Percentiles rank a stretch among this genome's conserved stretches.
phyloP scores from a whole-genome alignment of 1,140 invertebrate genomes.

The Drosophila eugracilis region DNA sequence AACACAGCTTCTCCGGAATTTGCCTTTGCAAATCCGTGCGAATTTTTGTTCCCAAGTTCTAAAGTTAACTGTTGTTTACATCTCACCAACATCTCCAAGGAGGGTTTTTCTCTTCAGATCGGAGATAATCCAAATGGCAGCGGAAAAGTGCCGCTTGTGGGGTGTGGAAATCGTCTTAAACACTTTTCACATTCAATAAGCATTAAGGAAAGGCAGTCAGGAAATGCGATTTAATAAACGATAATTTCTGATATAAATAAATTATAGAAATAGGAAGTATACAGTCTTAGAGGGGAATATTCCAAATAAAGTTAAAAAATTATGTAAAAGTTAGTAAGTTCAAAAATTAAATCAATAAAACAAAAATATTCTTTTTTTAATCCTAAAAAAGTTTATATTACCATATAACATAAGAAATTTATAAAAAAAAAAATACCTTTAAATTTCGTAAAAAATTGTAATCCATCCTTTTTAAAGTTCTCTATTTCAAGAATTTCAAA shows the following conservation, averaged over 20 bases:
- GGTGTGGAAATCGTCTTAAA: constrained; percentile 20
- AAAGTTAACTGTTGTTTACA: constrained; percentile 73
- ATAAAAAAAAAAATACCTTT: background rate
- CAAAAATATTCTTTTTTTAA: too few relatives aligned
- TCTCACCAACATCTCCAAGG: constrained; percentile 58
- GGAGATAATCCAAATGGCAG: constrained; percentile 67
- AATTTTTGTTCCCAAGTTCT: constrained; percentile 50
- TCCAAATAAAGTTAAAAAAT: background rate
- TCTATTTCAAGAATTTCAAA: constrained; percentile 12
- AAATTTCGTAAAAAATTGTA: background rate
- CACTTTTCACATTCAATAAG: constrained; percentile 65
- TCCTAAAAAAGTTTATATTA: too few relatives aligned
- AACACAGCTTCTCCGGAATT: constrained; percentile 48
- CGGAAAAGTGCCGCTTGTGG: constrained; percentile 2
- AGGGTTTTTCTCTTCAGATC: constrained; percentile 30
- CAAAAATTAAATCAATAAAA: too few relatives aligned
- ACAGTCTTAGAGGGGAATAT: background rate
- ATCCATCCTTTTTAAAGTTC: background rate
- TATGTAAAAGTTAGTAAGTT: background rate
- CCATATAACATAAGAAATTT: too few relatives aligned
- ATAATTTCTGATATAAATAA: constrained; percentile 78
- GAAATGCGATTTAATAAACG: constrained; percentile 66
- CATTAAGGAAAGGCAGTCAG: constrained; percentile 23
- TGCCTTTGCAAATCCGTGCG: constrained; percentile 60
- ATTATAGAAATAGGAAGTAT: constrained; percentile 17